A percentile compares a stretch with the other conserved stretches of the same genome.
Conservation (phyloP, 2,888 invertebrate species). For the Polydrusus cervinus region DNA sequence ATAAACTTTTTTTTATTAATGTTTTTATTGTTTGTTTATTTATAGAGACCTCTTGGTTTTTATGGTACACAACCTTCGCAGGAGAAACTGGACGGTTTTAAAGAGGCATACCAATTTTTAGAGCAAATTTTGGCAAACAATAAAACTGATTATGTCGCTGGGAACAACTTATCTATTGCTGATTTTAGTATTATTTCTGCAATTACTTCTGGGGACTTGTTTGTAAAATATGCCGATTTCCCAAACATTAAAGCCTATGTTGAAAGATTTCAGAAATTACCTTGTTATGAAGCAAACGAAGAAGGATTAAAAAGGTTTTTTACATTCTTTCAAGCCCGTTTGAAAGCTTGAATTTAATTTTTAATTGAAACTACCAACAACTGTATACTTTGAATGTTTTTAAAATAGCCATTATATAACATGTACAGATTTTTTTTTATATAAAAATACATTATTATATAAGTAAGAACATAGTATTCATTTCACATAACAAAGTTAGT, state of each 20-base stretch:
- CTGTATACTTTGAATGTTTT: too few relatives aligned
- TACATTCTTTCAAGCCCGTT: too few relatives aligned
- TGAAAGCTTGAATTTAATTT: too few relatives aligned
- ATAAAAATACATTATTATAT: not conserved
- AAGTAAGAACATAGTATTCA: not conserved
- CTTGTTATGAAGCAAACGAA: slow-evolving; percentile 56
- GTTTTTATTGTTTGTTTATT: not conserved
- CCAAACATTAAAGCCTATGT: slow-evolving; percentile 63
- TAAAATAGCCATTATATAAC: too few relatives aligned
- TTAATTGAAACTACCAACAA: too few relatives aligned
- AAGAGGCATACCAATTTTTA: slow-evolving; percentile 64
- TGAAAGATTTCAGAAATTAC: slow-evolving; percentile 55
- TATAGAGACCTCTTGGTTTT: slow-evolving; percentile 2
- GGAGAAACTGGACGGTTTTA: slow-evolving; percentile 29
- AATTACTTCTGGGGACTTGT: slow-evolving; percentile 29
- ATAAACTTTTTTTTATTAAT: not conserved
- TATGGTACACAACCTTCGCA: slow-evolving; percentile 15
- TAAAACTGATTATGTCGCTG: slow-evolving; percentile 60
- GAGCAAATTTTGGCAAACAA: slow-evolving; percentile 67
- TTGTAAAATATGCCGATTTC: slow-evolving; percentile 19
- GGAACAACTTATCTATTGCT: slow-evolving; percentile 57
- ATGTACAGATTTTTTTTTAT: not conserved
- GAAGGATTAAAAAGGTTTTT: slow-evolving; percentile 24
- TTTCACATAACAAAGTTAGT: not conserved
- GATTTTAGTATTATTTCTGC: slow-evolving; percentile 58